Base-by-base conservation (phyloP, 1,140 invertebrate species). In the Thereuonema tuberculata region DNA sequence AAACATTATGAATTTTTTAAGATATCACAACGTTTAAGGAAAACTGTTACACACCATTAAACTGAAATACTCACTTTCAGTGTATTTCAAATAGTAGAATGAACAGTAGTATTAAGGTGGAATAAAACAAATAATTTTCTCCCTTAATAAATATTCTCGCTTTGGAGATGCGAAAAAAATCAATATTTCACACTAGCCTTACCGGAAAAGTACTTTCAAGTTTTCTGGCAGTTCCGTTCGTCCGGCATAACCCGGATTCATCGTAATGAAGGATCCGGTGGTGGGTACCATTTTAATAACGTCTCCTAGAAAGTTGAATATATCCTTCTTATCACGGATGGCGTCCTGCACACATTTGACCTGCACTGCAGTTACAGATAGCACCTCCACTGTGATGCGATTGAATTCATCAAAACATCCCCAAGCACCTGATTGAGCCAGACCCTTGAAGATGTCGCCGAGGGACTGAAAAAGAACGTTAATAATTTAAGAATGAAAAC, bases 211-310 rank as follows among this genome's bases (percentile, higher is more conserved):
- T 12, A 91, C 91, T 75, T 96, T 90, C 28, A 90, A 75, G 73
- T 89, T 89, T 71, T 90, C 86, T 1, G 86, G 89, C 29, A 92
- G 72, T 73, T 96, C 93, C 0, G 93, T 94, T 67, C 92, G 80
- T 1, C 93, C 93, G 23, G 93, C 93, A 72, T 97, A 97, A 26
- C 93, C 89, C 3, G 93, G 93, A 80, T 97, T 98, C 93, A 98
- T 97, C 0, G 93, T 97, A 50, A 98, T 96, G 67, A 97, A 98
- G 64, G 96, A 87, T 5, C 93, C 93, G 9, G 97, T 91, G 1
- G 87, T 84, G 1, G 86, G 80, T 14, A 84, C 82, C 58, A 96
- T 72, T 0, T 76, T 78, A 65, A 97, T 96, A 24, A 80, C 84
- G 71, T 96, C 93, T 9, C 93, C 93, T 83, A 95, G 89, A 69